Conservation (phyloP, 2,888 invertebrate genomes). For the Zootermopsis nevadensis region DNA sequence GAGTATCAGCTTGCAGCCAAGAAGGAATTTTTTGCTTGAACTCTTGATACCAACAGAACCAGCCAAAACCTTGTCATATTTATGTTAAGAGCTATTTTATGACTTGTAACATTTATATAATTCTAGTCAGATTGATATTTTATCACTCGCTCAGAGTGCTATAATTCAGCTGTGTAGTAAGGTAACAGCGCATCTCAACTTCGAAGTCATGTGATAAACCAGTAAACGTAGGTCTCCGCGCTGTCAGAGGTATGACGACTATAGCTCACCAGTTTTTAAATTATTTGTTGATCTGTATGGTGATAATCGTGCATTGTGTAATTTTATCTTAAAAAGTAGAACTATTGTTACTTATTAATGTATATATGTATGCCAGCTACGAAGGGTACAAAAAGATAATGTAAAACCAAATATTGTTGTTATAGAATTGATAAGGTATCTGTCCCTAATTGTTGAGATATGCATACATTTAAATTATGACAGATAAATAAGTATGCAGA, state of each 20-base stretch:
- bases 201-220: not conserved
- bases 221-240: too few relatives aligned
- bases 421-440: not conserved
- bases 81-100: not conserved
- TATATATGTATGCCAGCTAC: not conserved
- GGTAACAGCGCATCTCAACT: not conserved
- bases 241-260: too few relatives aligned
- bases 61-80: not conserved
- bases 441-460: not conserved
- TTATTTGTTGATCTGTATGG: not conserved
- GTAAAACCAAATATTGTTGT: slow-evolving; percentile 23
- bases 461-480: not conserved
- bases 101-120: slow-evolving; percentile 4
- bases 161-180: not conserved
- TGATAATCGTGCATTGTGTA: not conserved
- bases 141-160: not conserved
- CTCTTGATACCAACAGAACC: slow-evolving; percentile 61
- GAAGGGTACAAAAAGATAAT: slow-evolving; percentile 1
- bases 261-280: not conserved
- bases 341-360: not conserved
- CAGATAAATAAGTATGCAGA: not conserved
- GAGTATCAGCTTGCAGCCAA: slow-evolving; percentile 91
- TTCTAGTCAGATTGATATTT: slow-evolving; percentile 14
- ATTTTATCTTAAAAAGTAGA: not conserved
- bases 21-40: slow-evolving; percentile 87